These are phyloP conservation scores for Burhinus bistriatus DNA, from an alignment of 2,113 vertebrate species.

Conservation along the genomic window DNA sequence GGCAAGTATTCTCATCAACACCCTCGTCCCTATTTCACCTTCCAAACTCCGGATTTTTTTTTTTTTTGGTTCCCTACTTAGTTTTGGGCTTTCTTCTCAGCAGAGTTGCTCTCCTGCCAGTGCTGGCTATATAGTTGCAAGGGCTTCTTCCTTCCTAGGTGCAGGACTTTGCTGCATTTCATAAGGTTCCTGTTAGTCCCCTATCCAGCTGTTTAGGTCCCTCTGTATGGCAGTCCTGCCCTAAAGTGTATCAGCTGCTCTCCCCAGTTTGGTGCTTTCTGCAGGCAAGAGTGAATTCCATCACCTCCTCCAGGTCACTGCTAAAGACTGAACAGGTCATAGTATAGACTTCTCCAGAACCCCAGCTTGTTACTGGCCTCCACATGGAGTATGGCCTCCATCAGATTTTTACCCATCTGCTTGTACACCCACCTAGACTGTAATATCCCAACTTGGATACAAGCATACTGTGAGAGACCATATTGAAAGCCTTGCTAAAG, in stretches of 20 bases:
- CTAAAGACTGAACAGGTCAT: not conserved
- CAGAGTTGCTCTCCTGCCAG: not conserved
- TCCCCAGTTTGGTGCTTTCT: not conserved
- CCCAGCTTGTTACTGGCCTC: not conserved
- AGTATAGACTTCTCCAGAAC: not conserved
- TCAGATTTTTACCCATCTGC: not conserved
- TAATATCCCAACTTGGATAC: not conserved
- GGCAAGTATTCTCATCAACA: not conserved
- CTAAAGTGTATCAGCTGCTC: not conserved
- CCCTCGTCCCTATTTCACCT: not conserved
- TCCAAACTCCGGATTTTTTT: not conserved
- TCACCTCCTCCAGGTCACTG: not conserved
- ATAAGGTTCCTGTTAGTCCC: not conserved
- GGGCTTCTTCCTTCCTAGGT: not conserved
- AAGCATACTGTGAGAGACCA: not conserved
- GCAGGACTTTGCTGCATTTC: not conserved
- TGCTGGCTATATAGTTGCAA: not conserved
- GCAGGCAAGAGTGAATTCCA: not conserved
- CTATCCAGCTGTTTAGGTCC: not conserved
- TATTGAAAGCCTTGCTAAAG: not conserved
- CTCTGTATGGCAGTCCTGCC: not conserved
- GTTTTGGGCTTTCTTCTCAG: not conserved
- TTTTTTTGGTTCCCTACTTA: not conserved
- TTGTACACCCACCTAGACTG: not conserved
- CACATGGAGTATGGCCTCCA: accelerated